Percentiles rank a stretch among this genome's conserved stretches.
Evolutionary conservation across 2,797 vertebrate genomes (phyloP).

Genomic region (Phalanger gymnotis): DNA sequence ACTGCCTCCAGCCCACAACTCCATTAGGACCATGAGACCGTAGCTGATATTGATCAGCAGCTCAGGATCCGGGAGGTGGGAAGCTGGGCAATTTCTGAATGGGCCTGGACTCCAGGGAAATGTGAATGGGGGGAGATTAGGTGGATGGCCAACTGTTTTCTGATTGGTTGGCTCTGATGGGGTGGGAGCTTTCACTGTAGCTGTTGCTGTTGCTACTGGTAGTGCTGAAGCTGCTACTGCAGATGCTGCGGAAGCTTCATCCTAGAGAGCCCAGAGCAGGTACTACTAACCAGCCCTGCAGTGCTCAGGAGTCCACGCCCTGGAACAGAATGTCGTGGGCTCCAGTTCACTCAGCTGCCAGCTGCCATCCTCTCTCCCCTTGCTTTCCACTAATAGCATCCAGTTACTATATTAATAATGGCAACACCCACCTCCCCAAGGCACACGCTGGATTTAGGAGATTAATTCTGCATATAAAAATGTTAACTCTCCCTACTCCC

Average conservation of each 20-base stretch:
- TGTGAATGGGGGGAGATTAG: constrained; percentile 4
- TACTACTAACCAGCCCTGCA: background rate
- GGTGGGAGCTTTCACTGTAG: background rate
- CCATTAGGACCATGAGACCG: constrained; percentile 19
- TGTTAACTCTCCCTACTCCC: constrained; percentile 40
- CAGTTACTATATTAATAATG: constrained; percentile 74
- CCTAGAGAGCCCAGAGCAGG: background rate
- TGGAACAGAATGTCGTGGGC: constrained; percentile 20
- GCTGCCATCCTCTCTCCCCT: constrained; percentile 44
- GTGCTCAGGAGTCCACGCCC: background rate
- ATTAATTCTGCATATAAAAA: constrained; percentile 71
- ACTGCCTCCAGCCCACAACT: constrained; percentile 20
- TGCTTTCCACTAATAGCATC: constrained; percentile 71
- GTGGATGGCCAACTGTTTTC: background rate
- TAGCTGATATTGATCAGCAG: background rate
- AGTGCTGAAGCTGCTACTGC: background rate
- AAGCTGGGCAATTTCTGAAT: constrained; percentile 50
- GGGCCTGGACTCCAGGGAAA: background rate
- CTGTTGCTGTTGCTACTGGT: background rate
- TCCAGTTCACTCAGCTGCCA: constrained; percentile 32
- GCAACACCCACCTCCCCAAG: constrained; percentile 37
- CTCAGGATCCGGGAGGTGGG: background rate
- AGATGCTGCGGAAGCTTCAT: background rate
- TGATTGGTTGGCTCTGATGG: background rate
- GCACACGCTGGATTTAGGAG: constrained; percentile 58